Base-by-base conservation (phyloP, 2,113 vertebrate species). In the Erythrocebus patas region DNA sequence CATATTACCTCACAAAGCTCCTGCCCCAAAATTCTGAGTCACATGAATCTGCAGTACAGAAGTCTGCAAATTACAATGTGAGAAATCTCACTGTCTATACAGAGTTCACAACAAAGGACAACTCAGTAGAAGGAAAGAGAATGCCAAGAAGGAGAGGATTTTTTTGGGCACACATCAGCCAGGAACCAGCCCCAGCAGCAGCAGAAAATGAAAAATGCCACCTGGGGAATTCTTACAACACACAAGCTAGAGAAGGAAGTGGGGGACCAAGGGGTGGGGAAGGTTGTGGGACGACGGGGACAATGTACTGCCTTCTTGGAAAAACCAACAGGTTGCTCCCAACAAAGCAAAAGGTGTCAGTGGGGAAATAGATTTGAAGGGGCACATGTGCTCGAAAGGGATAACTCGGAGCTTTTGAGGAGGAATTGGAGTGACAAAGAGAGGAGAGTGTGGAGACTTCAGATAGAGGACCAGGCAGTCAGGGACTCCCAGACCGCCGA, bases 311-410 rank as follows among this genome's bases (percentile, higher is more conserved):
- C 76, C 61, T 70, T 85, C 45, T 32, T 89, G 50, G 55, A 95
- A 97, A 97, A 93, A 82, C 52, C 95, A 98, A 98, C 97, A 98
- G 92, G 97, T 98, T 98, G 95, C 52, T 97, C 90, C 52, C 0
- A 6, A 97, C 96, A 98, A 98, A 98, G 92, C 86, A 76, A 96
- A 98, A 97, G 0, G 0, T 97, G 97, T 88, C 95, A 0, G 93
- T 73, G 93, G 97, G 95, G 81, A 98, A 97, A 93, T 7, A 89
- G 95, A 98, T 97, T 91, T 92, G 91, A 96, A 97, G 94, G 89
- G 94, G 78, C 72, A 98, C 98, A 79, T 82, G 90, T 98, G 97
- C 68, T 98, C 89, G 64, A 1, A 7, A 97, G 78, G 98, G 98
- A 95, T 97, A 98, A 97, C 55, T 91, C 48, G 0, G 85, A 97